A percentile compares a stretch with the other conserved stretches of the same genome.
Evolutionary conservation across 1,140 invertebrate species (phyloP).

Genomic region (Drosophila nasuta): DNA sequence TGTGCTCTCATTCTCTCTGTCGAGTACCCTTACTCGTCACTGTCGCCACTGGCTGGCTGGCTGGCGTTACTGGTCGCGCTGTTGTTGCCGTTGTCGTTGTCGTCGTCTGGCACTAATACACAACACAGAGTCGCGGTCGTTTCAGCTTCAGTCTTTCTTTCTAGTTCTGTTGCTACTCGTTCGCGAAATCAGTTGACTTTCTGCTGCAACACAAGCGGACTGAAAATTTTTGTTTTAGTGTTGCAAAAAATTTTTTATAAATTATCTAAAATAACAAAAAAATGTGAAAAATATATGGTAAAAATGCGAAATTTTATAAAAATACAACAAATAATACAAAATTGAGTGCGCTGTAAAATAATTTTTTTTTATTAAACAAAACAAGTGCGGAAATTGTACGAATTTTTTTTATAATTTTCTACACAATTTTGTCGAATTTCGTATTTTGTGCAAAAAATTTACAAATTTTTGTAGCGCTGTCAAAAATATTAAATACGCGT

Average conservation of each 20-base stretch:
- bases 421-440: conserved; percentile 70
- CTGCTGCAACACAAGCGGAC: conserved; percentile 83
- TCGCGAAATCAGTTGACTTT: conserved; percentile 81
- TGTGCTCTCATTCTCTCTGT: conserved; percentile 27
- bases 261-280: conserved; percentile 75
- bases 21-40: conserved; percentile 53
- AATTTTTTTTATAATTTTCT: conserved; percentile 71
- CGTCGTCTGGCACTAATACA: conserved; percentile 53
- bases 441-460: conserved; percentile 72
- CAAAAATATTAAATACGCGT: conserved; percentile 65
- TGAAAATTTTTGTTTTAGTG: conserved; percentile 84
- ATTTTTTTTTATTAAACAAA: conserved; percentile 45
- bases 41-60: conserved; percentile 3
- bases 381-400: conserved; percentile 34
- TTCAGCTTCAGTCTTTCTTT: conserved; percentile 71
- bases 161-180: conserved; percentile 82
- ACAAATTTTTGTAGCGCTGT: conserved; percentile 55
- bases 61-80: conserved; percentile 10
- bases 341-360: conserved; percentile 62
- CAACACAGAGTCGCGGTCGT: conserved; percentile 54
- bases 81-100: conserved; percentile 34
- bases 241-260: conserved; percentile 83
- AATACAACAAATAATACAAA: conserved; percentile 69
- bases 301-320: conserved; percentile 77
- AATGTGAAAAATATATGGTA: conserved; percentile 81